phyloP scores from a whole-genome alignment of 2,797 vertebrate species.

The Falco naumanni region DNA sequence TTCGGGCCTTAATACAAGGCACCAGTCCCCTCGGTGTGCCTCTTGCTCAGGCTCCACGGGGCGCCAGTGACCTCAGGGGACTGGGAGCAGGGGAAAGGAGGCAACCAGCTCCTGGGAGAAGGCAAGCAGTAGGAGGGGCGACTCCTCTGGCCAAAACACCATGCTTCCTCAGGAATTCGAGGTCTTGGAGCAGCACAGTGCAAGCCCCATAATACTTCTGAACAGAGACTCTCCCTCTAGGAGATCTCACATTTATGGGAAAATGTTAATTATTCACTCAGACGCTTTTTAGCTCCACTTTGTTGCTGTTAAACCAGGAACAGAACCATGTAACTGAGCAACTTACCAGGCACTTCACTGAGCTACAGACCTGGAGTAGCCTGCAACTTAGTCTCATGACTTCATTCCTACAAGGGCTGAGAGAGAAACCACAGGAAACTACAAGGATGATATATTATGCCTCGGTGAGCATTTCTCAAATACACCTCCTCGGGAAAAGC shows the following conservation, averaged over 20 bases:
- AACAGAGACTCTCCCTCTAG: background rate
- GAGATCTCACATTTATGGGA: background rate
- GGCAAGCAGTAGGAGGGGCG: background rate
- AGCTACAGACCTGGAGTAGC: background rate
- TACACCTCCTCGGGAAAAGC: background rate
- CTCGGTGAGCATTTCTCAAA: background rate
- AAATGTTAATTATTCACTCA: background rate
- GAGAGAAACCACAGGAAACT: constrained; percentile 15
- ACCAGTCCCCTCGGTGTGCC: background rate
- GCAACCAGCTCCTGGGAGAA: background rate
- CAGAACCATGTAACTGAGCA: background rate
- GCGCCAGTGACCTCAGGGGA: fast-evolving
- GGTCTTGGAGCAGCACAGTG: background rate
- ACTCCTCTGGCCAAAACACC: background rate
- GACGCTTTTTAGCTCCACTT: background rate
- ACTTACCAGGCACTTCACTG: background rate
- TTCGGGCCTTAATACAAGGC: background rate
- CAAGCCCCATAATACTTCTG: background rate
- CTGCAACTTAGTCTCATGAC: background rate
- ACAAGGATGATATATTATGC: background rate
- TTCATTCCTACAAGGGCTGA: background rate
- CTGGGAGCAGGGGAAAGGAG: background rate
- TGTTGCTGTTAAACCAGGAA: background rate
- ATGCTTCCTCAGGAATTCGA: background rate
- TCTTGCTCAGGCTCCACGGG: background rate